These are phyloP conservation scores for Gouania willdenowi DNA, from an alignment of 2,797 vertebrate species.

Conservation along the genomic window DNA sequence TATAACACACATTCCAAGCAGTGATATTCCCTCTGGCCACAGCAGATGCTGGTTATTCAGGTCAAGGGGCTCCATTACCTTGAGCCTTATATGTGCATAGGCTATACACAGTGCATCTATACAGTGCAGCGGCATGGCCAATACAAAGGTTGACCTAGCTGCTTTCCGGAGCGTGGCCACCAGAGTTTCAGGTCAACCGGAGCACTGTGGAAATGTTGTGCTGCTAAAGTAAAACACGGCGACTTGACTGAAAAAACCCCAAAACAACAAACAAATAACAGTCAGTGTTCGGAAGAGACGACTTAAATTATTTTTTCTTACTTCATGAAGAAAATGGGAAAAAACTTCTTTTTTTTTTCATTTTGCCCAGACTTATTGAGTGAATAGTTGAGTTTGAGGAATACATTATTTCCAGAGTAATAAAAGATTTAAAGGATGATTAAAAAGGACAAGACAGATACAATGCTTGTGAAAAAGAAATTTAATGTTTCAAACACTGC, in stretches of 20 bases:
- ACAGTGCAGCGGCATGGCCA: conserved; percentile 10
- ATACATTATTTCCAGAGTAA: background rate
- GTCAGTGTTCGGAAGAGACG: too few relatives aligned
- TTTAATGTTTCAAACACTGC: background rate
- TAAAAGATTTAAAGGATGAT: background rate
- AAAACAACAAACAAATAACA: background rate
- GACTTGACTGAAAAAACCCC: too few relatives aligned
- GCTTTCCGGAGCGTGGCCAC: conserved; percentile 31
- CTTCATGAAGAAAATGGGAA: too few relatives aligned
- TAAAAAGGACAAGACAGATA: background rate
- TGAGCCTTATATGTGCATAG: conserved; percentile 28
- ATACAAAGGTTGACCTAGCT: conserved; percentile 39
- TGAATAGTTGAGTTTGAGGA: background rate
- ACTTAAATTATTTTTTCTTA: too few relatives aligned
- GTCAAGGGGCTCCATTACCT: conserved; percentile 39
- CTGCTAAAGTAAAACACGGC: too few relatives aligned
- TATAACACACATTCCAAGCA: too few relatives aligned
- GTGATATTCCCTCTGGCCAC: conserved; percentile 25
- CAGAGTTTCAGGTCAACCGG: conserved; percentile 7
- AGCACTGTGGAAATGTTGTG: background rate
- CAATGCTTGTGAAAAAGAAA: background rate
- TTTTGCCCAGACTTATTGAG: background rate
- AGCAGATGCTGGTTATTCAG: conserved; percentile 56
- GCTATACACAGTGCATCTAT: conserved; percentile 3
- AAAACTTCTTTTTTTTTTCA: too few relatives aligned